Conservation (phyloP, 2,797 vertebrate species). For the Tokudaia muenninki region DNA sequence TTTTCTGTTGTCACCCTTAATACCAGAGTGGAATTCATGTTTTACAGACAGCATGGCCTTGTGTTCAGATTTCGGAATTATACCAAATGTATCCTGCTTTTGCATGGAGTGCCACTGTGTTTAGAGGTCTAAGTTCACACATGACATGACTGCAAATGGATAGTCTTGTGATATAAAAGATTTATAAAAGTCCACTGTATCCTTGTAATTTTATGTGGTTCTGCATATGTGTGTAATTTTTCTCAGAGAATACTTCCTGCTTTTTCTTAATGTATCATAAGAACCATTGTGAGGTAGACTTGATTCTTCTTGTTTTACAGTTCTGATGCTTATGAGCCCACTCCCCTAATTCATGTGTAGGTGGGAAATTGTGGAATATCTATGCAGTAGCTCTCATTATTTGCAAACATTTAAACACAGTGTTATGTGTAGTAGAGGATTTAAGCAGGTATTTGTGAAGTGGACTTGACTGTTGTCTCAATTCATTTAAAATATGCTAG, state of each 20-base stretch:
- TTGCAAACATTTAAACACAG: neutral
- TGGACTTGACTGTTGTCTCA: conserved; percentile 63
- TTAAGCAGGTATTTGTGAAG: conserved; percentile 61
- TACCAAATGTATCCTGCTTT: conserved; percentile 61
- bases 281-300: conserved; percentile 33
- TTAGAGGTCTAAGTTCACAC: conserved; percentile 59
- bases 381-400: conserved; percentile 57
- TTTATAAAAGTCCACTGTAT: conserved; percentile 47
- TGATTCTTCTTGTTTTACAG: conserved; percentile 60
- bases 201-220: conserved; percentile 62
- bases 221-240: conserved; percentile 29
- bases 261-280: conserved; percentile 23
- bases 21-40: conserved; percentile 64
- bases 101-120: conserved; percentile 48
- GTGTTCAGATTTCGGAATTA: conserved; percentile 63
- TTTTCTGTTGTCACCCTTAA: conserved; percentile 70
- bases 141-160: conserved; percentile 53
- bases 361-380: conserved; percentile 22
- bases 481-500: conserved; percentile 67
- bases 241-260: neutral
- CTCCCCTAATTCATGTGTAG: conserved; percentile 17
- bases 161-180: conserved; percentile 63
- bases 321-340: conserved; percentile 2
- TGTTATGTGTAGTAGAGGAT: neutral
- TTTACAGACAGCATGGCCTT: conserved; percentile 47